These are phyloP conservation scores for Falcunculus frontatus DNA, from an alignment of 2,113 vertebrate genomes.

Conservation along the genomic window DNA sequence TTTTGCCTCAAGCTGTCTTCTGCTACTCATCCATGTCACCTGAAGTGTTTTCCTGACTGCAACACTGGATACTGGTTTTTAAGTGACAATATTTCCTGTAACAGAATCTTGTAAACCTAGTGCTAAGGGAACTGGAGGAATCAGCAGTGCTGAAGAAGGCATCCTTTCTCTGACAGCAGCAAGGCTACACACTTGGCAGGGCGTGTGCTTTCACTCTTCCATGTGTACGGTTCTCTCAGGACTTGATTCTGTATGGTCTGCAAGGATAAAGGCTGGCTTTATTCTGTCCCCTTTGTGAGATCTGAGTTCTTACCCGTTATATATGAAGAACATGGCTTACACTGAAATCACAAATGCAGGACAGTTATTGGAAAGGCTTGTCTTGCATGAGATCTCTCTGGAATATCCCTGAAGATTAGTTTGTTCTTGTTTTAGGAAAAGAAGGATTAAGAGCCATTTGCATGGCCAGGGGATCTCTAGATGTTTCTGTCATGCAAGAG, in stretches of 20 bases:
- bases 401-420: neutral
- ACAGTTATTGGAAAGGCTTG: neutral
- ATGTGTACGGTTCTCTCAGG: neutral
- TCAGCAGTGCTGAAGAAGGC: neutral
- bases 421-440: neutral
- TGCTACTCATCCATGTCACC: neutral
- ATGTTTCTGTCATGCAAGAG: neutral
- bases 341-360: neutral
- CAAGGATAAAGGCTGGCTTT: neutral
- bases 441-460: neutral
- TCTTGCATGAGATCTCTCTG: neutral
- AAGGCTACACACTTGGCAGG: fast-evolving
- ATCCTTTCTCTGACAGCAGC: neutral
- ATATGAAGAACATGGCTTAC: fast-evolving
- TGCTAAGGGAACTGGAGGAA: neutral
- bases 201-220: neutral
- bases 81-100: neutral
- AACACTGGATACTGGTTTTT: neutral
- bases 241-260: neutral
- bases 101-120: neutral
- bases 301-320: neutral
- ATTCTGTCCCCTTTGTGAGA: neutral
- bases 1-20: neutral
- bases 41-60: neutral
- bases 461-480: neutral